These are phyloP conservation scores for Hyles vespertilio DNA, from an alignment of 1,140 invertebrate species.

Conservation along the genomic window DNA sequence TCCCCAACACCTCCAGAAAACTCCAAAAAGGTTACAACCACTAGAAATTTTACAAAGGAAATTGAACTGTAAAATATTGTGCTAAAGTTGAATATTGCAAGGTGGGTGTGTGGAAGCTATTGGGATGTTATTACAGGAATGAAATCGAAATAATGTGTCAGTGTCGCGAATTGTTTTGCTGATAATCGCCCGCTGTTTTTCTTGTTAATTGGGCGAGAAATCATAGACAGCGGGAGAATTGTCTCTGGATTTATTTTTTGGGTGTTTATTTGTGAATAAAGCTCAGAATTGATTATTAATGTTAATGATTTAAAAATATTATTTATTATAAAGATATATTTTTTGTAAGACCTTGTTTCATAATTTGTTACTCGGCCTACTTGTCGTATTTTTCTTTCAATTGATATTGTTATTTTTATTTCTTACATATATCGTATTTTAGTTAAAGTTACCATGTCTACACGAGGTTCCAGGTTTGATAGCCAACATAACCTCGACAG, in stretches of 20 bases:
- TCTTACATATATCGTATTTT: too few relatives aligned
- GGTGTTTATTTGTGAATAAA: too few relatives aligned
- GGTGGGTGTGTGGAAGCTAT: background rate
- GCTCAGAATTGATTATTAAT: too few relatives aligned
- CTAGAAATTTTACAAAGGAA: background rate
- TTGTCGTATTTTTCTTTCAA: too few relatives aligned
- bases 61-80: background rate
- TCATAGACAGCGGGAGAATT: constrained; percentile 26
- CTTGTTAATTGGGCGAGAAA: constrained; percentile 59
- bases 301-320: too few relatives aligned
- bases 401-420: too few relatives aligned
- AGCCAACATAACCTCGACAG: too few relatives aligned
- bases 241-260: constrained; percentile 1
- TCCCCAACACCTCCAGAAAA: constrained; percentile 24
- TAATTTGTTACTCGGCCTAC: too few relatives aligned
- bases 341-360: too few relatives aligned
- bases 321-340: too few relatives aligned
- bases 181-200: constrained; percentile 57
- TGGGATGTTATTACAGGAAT: constrained; percentile 5
- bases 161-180: constrained; percentile 46
- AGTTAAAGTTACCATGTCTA: too few relatives aligned
- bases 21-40: constrained; percentile 2
- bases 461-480: too few relatives aligned
- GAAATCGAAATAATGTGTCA: constrained; percentile 50
- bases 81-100: background rate